phyloP scores from a whole-genome alignment of 2,113 vertebrate species.

The Rhinolophus ferrumequinum region DNA sequence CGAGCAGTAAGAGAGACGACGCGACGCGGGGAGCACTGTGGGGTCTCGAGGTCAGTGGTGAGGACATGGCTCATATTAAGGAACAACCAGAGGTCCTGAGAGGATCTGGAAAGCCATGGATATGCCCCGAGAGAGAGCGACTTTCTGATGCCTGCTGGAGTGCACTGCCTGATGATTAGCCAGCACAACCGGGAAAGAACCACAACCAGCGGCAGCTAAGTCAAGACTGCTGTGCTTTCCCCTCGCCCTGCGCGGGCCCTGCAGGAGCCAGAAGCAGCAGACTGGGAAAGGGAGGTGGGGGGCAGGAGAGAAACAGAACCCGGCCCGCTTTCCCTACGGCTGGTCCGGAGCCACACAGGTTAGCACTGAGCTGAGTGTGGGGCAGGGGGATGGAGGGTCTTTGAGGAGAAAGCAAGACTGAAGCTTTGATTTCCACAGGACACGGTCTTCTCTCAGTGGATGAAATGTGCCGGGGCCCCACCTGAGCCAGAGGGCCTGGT shows the following conservation, averaged over 20 bases:
- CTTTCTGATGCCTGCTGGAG: neutral
- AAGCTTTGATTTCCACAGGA: too few relatives aligned
- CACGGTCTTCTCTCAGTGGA: neutral
- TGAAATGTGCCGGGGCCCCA: neutral
- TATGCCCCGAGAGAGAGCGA: neutral
- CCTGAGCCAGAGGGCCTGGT: neutral
- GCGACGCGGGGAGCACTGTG: accelerated
- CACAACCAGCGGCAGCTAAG: accelerated
- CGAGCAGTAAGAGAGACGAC: neutral
- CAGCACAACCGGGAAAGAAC: too few relatives aligned
- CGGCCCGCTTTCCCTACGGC: accelerated
- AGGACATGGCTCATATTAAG: neutral
- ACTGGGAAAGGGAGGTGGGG: accelerated
- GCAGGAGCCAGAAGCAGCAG: neutral
- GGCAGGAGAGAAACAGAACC: neutral
- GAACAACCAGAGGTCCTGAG: neutral
- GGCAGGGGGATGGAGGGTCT: accelerated
- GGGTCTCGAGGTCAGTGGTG: neutral
- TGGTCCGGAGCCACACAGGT: neutral
- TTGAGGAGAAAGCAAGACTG: neutral
- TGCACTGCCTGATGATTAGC: neutral
- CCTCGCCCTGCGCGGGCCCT: accelerated
- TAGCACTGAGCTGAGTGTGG: neutral
- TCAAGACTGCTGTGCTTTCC: neutral
- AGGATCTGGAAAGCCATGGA: neutral